phyloP scores from a whole-genome alignment of 2,888 invertebrate species.

The Ophion slaviceki region DNA sequence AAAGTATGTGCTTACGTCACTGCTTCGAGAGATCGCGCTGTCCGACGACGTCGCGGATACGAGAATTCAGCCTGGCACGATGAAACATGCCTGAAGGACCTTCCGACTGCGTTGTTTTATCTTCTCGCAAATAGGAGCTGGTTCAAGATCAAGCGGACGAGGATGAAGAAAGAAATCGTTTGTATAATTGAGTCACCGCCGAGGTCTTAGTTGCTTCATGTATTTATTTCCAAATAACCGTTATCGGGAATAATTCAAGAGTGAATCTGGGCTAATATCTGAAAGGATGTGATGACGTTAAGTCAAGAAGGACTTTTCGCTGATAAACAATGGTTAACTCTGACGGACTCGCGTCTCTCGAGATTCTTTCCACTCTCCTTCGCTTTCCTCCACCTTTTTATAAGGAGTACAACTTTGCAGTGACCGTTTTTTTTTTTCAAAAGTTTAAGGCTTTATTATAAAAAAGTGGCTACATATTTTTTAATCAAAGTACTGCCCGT shows the following conservation, averaged over 20 bases:
- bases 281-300: constrained; percentile 58
- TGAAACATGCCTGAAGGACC: neutral
- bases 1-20: constrained; percentile 27
- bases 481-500: no score
- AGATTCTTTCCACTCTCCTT: constrained; percentile 33
- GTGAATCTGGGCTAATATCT: constrained; percentile 27
- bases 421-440: no score
- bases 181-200: constrained; percentile 17
- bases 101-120: neutral
- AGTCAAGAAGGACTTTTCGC: constrained; percentile 18
- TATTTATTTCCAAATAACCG: constrained; percentile 25
- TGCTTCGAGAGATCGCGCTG: constrained; percentile 62
- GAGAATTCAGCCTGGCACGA: constrained; percentile 8
- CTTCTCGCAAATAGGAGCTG: neutral
- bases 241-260: constrained; percentile 5
- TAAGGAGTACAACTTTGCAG: no score
- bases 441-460: no score
- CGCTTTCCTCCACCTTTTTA: neutral
- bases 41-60: constrained; percentile 30
- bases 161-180: neutral
- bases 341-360: neutral
- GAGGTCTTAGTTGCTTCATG: neutral
- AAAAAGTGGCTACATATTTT: no score
- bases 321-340: constrained; percentile 54
- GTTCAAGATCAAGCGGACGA: neutral